Evolutionary conservation across 2,113 vertebrate genomes (phyloP).

Genomic region (Oreotrochilus melanogaster): DNA sequence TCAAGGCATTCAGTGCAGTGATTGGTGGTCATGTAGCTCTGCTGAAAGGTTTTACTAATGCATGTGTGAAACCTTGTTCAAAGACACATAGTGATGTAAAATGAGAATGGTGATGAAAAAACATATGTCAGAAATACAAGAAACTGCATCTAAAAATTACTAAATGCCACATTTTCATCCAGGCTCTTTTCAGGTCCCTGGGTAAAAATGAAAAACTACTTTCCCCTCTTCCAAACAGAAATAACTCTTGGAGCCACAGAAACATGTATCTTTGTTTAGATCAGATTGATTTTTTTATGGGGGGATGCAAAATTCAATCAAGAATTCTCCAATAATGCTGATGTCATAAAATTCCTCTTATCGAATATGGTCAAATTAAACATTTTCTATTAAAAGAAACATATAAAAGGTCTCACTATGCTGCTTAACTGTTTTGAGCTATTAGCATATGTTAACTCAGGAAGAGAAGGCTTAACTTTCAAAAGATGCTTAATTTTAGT

Average conservation of each 20-base stretch:
- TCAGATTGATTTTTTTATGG: not conserved
- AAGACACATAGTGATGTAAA: not conserved
- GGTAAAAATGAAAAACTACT: not conserved
- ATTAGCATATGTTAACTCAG: not conserved
- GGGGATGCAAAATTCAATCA: not conserved
- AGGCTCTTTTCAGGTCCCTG: not conserved
- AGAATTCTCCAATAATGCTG: not conserved
- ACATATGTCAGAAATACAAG: not conserved
- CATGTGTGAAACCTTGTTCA: not conserved
- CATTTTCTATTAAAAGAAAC: not conserved
- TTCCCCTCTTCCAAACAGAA: not conserved
- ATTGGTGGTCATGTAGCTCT: not conserved
- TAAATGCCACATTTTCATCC: not conserved
- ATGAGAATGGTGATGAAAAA: not conserved
- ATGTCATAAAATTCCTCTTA: not conserved
- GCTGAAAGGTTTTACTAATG: not conserved
- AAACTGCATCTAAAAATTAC: not conserved
- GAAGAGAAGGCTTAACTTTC: not conserved
- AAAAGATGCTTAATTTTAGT: not conserved
- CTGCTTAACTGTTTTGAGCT: not conserved
- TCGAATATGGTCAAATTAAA: not conserved
- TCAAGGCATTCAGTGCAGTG: rapidly evolving
- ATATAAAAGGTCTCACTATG: not conserved
- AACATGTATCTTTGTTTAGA: not conserved
- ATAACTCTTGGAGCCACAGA: not conserved